phyloP scores from a whole-genome alignment of 2,113 vertebrate genomes.

The Eolophus roseicapilla region DNA sequence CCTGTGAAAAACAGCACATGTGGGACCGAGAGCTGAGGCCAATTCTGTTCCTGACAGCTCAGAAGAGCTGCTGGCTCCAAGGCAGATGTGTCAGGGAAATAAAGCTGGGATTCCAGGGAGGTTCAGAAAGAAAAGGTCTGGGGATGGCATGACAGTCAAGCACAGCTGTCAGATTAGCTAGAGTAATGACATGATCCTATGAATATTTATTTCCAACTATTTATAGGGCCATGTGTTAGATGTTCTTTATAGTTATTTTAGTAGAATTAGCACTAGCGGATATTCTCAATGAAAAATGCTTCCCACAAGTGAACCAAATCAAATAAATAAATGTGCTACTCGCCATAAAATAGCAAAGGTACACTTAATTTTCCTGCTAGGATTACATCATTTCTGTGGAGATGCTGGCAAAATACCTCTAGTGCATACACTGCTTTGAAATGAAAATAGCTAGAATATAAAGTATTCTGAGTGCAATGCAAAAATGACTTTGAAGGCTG shows the following conservation, averaged over 20 bases:
- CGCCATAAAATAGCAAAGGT: conserved; percentile 1
- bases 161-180: not conserved
- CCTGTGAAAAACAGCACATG: not conserved
- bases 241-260: conserved; percentile 8
- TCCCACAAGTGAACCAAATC: conserved; percentile 8
- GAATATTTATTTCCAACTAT: conserved; percentile 12
- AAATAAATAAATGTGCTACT: conserved; percentile 32
- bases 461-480: not conserved
- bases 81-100: not conserved
- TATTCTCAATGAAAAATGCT: conserved; percentile 13
- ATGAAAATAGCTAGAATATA: not conserved
- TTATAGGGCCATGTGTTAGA: not conserved
- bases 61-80: not conserved
- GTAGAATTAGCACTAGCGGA: not conserved
- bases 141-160: not conserved
- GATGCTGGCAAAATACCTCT: not conserved
- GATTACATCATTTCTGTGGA: not conserved
- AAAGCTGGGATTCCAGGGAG: not conserved
- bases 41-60: not conserved
- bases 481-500: not conserved
- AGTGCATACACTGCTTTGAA: not conserved
- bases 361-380: conserved; percentile 1
- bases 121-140: not conserved
- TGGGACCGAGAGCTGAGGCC: not conserved
- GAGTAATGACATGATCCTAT: not conserved